phyloP scores from a whole-genome alignment of 2,113 vertebrate genomes.

The Dicerorhinus sumatrensis region DNA sequence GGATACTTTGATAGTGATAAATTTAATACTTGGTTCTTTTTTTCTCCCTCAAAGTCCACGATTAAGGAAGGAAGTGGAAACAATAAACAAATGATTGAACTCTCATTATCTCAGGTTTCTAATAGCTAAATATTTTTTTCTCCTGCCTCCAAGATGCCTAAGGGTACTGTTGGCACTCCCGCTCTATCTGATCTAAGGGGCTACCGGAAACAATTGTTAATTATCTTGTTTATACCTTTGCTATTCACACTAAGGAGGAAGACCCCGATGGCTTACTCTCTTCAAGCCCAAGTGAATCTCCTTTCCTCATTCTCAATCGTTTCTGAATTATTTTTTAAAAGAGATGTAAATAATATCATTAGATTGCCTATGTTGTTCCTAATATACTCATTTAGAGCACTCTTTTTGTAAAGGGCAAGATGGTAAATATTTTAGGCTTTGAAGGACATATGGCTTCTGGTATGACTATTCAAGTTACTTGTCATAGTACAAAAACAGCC shows the following conservation, averaged over 20 bases:
- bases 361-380: neutral
- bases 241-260: neutral
- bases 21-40: neutral
- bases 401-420: neutral
- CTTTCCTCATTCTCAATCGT: neutral
- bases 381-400: neutral
- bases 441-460: neutral
- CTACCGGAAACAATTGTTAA: constrained; percentile 14
- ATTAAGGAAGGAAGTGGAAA: constrained; percentile 2
- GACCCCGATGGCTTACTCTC: neutral
- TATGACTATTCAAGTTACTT: neutral
- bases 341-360: neutral
- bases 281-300: neutral
- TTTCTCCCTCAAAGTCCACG: neutral
- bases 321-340: neutral
- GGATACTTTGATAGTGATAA: neutral
- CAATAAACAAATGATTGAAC: constrained; percentile 31
- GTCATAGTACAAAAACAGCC: neutral
- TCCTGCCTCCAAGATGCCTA: neutral
- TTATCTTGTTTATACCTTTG: neutral
- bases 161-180: neutral
- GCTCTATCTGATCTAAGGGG: neutral
- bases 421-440: neutral
- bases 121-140: neutral
- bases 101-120: constrained; percentile 5